A percentile compares a stretch with the other conserved stretches of the same genome.
Evolutionary conservation across 2,797 vertebrate species (phyloP).

Genomic region (Heterohyrax brucei): DNA sequence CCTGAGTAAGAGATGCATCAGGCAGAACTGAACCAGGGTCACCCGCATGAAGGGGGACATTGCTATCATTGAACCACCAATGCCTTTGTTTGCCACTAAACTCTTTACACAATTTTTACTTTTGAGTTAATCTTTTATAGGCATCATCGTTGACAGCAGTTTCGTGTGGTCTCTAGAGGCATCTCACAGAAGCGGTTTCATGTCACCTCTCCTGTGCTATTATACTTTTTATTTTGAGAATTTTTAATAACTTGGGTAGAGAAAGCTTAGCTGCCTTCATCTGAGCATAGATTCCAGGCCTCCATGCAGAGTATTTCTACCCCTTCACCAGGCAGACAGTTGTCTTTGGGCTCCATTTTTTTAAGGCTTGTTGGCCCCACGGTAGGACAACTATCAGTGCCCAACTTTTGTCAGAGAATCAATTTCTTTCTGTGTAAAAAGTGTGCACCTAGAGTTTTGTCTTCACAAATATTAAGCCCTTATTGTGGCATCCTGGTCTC

Average conservation of each 20-base stretch:
- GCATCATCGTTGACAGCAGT: not conserved
- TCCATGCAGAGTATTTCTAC: not conserved
- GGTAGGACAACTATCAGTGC: not conserved
- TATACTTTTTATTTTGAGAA: not conserved
- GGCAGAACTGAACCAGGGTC: not conserved
- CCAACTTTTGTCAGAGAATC: not conserved
- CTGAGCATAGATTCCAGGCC: not conserved
- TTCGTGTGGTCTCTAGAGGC: not conserved
- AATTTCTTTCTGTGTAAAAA: not conserved
- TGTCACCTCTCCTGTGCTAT: not conserved
- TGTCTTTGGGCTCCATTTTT: not conserved
- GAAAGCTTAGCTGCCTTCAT: slow-evolving; percentile 9
- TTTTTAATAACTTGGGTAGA: not conserved
- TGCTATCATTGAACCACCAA: not conserved
- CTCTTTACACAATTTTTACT: not conserved
- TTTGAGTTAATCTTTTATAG: not conserved
- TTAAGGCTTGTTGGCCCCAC: not conserved
- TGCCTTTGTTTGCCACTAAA: not conserved
- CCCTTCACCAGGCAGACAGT: not conserved
- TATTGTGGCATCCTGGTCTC: not conserved
- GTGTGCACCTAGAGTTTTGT: not conserved
- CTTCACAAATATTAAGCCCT: not conserved
- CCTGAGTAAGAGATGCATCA: not conserved
- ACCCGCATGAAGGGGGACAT: not conserved
- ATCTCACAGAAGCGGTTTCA: not conserved